Conservation (phyloP, 2,888 invertebrate species). For the Caenorhabditis zanzibari region DNA sequence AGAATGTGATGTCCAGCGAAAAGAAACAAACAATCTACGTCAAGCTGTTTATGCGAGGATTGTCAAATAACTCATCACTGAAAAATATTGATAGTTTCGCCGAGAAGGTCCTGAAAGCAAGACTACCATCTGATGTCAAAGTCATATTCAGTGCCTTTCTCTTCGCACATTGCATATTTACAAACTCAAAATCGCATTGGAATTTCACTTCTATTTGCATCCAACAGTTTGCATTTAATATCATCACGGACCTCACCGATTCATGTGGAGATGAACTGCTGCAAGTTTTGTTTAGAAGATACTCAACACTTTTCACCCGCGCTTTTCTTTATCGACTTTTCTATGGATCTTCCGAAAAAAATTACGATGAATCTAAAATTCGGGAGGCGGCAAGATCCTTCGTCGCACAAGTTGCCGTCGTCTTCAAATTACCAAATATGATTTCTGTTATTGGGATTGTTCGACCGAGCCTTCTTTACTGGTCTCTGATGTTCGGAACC, state of each 20-base stretch:
- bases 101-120: background rate
- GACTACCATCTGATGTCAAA: conserved; percentile 1
- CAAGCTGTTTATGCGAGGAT: conserved; percentile 17
- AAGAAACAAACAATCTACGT: conserved; percentile 39
- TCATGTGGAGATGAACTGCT: conserved; percentile 4
- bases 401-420: background rate
- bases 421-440: conserved; percentile 20
- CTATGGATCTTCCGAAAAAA: background rate
- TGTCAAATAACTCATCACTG: background rate
- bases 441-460: background rate
- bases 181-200: background rate
- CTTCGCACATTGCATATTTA: background rate
- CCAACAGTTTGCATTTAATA: background rate
- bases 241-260: background rate
- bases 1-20: conserved; percentile 3
- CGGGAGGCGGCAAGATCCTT: conserved; percentile 31
- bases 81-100: background rate
- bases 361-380: conserved; percentile 21
- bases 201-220: conserved; percentile 13
- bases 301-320: conserved; percentile 32
- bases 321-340: conserved; percentile 32
- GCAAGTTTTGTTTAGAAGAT: conserved; percentile 21
- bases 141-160: conserved; percentile 9
- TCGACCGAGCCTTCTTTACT: conserved; percentile 44
- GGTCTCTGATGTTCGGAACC: conserved; percentile 17